Percentiles rank a stretch among this genome's conserved stretches.
Evolutionary conservation across 2,113 vertebrate genomes (phyloP).

Genomic region (Gymnocephalus cernua): DNA sequence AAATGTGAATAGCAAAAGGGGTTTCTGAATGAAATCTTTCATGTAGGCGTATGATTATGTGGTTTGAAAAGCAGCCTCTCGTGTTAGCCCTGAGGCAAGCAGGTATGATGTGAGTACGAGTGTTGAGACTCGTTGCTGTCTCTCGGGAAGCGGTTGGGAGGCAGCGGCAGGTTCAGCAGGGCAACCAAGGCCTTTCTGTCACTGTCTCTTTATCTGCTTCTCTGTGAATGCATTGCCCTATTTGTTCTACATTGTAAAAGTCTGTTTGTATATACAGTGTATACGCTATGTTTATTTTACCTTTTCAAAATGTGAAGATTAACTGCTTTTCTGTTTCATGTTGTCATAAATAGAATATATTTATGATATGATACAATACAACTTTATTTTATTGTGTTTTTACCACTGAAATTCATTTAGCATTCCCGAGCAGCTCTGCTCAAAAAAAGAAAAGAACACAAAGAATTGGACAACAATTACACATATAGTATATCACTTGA

Average conservation of each 20-base stretch:
- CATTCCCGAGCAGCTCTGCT: too few species aligned
- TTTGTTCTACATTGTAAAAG: not conserved
- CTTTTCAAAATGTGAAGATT: not conserved
- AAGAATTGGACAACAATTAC: too few species aligned
- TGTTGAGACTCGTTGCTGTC: not conserved
- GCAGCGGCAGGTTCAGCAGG: constrained; percentile 11
- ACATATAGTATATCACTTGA: too few species aligned
- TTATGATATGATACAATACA: too few species aligned
- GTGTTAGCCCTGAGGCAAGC: constrained; percentile 9
- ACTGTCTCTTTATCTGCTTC: constrained; percentile 49
- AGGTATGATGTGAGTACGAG: constrained; percentile 13
- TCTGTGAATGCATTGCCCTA: constrained; percentile 19
- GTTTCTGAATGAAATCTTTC: not conserved
- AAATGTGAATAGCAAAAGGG: not conserved
- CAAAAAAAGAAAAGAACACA: too few species aligned
- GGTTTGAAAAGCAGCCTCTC: constrained; percentile 14
- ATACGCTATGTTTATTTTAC: not conserved
- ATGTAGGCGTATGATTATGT: constrained; percentile 10
- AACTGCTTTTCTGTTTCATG: not conserved
- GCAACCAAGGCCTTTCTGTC: constrained; percentile 31
- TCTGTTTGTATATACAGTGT: not conserved
- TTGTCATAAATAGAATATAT: not conserved
- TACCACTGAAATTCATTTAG: too few species aligned
- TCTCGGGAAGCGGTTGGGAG: constrained; percentile 35
- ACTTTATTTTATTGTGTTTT: too few species aligned